phyloP scores from a whole-genome alignment of 2,888 invertebrate species.

The Chaitophorus viminalis region DNA sequence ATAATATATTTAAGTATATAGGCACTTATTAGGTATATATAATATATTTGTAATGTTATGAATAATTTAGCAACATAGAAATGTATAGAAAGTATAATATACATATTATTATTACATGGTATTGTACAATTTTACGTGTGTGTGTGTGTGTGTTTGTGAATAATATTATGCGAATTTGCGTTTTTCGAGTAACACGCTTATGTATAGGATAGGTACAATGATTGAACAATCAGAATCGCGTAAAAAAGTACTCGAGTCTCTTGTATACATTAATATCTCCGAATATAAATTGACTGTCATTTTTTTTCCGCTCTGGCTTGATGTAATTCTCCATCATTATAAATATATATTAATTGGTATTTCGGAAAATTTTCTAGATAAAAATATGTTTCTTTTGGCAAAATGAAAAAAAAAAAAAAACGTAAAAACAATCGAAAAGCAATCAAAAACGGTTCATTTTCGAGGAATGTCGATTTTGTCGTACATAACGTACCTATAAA shows the following conservation, averaged over 20 bases:
- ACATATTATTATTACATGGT: too few species aligned
- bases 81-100: background rate
- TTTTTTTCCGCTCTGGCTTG: background rate
- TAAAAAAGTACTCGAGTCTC: background rate
- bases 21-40: too few species aligned
- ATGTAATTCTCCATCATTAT: background rate
- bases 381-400: background rate
- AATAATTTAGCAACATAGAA: background rate
- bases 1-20: background rate
- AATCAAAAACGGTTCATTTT: slow-evolving; percentile 18
- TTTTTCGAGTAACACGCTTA: background rate
- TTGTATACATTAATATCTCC: background rate
- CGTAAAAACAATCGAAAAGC: slow-evolving; percentile 7
- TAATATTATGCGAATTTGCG: background rate
- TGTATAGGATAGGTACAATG: too few species aligned
- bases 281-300: too few species aligned
- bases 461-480: slow-evolving; percentile 16
- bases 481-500: background rate
- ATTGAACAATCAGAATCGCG: background rate
- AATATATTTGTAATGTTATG: background rate
- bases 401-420: background rate
- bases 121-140: too few species aligned
- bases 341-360: too few species aligned
- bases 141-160: too few species aligned
- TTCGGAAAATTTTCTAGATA: too few species aligned